Conservation (phyloP, 1,140 invertebrate species). For the Scaptomyza pallida region DNA sequence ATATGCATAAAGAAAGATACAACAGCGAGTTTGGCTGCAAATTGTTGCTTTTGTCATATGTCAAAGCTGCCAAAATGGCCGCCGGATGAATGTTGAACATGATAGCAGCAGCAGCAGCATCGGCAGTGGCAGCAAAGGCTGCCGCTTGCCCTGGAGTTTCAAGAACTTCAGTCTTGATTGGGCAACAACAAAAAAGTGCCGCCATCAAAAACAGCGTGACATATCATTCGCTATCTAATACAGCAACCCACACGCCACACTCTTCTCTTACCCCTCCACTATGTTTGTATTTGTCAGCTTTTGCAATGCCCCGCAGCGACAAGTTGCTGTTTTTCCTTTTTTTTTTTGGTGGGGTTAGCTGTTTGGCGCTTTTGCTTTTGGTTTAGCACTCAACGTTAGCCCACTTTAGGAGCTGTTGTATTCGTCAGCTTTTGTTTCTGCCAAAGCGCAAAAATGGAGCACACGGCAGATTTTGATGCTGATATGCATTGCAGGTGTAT, state of each 20-base stretch:
- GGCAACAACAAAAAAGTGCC: conserved; percentile 67
- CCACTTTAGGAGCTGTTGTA: conserved; percentile 67
- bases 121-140: conserved; percentile 22
- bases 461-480: conserved; percentile 67
- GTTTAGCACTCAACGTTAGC: conserved; percentile 64
- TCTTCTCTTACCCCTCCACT: not conserved
- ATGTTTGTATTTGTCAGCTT: conserved; percentile 60
- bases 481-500: conserved; percentile 62
- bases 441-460: conserved; percentile 60
- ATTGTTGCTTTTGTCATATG: conserved; percentile 55
- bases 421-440: conserved; percentile 61
- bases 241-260: conserved; percentile 3
- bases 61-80: conserved; percentile 46
- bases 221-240: conserved; percentile 60
- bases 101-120: conserved; percentile 16
- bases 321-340: conserved; percentile 18
- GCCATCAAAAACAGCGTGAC: conserved; percentile 62
- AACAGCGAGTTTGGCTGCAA: conserved; percentile 23
- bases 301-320: conserved; percentile 62
- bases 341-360: not conserved
- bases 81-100: conserved; percentile 38
- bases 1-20: too few relatives aligned
- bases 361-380: conserved; percentile 47
- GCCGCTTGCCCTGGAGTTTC: conserved; percentile 36
- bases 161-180: conserved; percentile 56